Base-by-base conservation (phyloP, 2,888 invertebrate species). In the Atethmia centrago region DNA sequence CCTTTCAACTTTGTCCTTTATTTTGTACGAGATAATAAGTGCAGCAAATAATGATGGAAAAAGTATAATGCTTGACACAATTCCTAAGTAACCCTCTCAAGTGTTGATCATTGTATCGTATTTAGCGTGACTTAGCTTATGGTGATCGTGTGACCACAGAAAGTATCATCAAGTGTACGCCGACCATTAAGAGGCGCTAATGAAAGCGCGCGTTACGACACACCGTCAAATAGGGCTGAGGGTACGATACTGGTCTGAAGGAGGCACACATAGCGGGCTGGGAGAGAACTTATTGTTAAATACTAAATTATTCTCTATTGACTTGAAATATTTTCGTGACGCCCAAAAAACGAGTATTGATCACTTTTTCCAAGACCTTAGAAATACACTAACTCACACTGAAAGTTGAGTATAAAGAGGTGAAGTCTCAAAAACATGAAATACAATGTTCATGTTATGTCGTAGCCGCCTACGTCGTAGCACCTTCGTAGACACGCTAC, bases 181-280 rank as follows among this genome's bases (percentile, higher is more conserved):
- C 28, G 21, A 66, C 67, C 65, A 71, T 64, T 61, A 74, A 53
- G 59, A 65, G n/a, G 63, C 64, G 67, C 70, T 76, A 76, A 74
- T 80, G 74, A 69, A 67, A 70, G 69, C 64, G 55, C 73, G 71
- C 56, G 58, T 74, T 77, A 77, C 72, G 71, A 62, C 63, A 36
- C 56, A 5, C 1, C 56, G 42, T 47, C 68, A 36, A 36, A 51
- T 47, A 68, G 36, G 62, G 19, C 64, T 56, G 21, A 62, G 51
- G 10, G 69, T 36, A 69, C 45, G 53, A 61, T 42, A 42, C 36
- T 16, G 7, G 36, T 21, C 59, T 42, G 49, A 55, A 31, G 4
- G 59, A 31, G 59, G 40, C 61, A 78, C 71, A 75, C 65, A n/a
- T 21, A 42, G 61, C 53, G 65, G 2, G 25, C 2, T 12, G 10